These are phyloP conservation scores for Anthopleura xanthogrammica DNA, from an alignment of 92 coral and sea anemone species.

Conservation along the genomic window DNA sequence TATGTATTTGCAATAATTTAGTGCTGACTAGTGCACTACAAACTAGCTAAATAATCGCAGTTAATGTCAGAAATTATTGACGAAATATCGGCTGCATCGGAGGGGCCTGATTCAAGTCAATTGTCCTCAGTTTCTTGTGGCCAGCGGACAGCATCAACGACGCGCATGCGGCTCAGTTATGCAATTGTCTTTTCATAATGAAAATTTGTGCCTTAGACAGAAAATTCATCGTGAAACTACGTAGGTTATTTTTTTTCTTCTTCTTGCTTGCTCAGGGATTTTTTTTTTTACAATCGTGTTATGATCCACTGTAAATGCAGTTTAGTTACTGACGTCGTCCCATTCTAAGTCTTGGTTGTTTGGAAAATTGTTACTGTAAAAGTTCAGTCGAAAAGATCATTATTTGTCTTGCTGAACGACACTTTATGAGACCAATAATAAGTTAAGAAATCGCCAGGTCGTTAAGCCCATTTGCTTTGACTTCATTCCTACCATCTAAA, in stretches of 20 bases:
- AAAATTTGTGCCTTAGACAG: background rate
- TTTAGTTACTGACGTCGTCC: background rate
- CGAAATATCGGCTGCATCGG: background rate
- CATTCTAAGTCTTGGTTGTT: background rate
- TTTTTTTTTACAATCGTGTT: too few species aligned
- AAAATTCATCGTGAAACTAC: background rate
- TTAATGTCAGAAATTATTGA: background rate
- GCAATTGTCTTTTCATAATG: background rate
- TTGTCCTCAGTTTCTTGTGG: background rate
- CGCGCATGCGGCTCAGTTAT: slow-evolving; percentile 10
- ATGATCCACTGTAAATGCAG: background rate
- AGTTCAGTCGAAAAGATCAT: background rate
- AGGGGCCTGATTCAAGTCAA: background rate
- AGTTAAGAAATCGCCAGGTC: background rate
- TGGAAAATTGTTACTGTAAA: background rate
- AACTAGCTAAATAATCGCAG: slow-evolving; percentile 4
- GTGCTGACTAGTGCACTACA: background rate
- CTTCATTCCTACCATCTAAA: background rate
- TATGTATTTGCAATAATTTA: background rate
- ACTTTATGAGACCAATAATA: background rate
- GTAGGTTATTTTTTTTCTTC: background rate
- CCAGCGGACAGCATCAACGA: slow-evolving; percentile 6
- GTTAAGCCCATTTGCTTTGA: background rate
- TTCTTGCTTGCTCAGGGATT: background rate
- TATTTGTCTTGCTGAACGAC: background rate